Percentiles rank a stretch among this genome's conserved stretches.
phyloP scores from a whole-genome alignment of 2,888 invertebrate genomes.

The Mellilla xanthometata region DNA sequence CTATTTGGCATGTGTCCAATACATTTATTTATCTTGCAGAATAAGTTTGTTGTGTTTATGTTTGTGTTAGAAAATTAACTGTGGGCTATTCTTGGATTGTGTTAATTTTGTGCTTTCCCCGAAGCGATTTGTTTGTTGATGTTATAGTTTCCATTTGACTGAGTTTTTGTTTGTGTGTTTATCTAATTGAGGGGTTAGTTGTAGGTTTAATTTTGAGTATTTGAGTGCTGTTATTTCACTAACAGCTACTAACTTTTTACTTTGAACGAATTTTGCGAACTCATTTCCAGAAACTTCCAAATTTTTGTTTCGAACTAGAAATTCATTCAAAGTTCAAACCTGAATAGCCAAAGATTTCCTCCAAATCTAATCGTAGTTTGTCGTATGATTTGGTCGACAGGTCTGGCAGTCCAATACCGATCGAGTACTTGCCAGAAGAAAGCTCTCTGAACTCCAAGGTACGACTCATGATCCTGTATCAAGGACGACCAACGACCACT shows the following conservation, averaged over 20 bases:
- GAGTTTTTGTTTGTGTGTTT: slow-evolving; percentile 24
- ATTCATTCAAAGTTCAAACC: slow-evolving; percentile 68
- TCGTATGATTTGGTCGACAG: slow-evolving; percentile 82
- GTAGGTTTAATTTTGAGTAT: slow-evolving; percentile 46
- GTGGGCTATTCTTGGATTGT: slow-evolving; percentile 40
- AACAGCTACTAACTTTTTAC: slow-evolving; percentile 80
- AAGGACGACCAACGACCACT: slow-evolving; percentile 95
- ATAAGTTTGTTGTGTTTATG: slow-evolving; percentile 37
- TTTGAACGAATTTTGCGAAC: slow-evolving; percentile 61
- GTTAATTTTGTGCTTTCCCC: slow-evolving; percentile 31
- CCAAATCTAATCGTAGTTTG: slow-evolving; percentile 75
- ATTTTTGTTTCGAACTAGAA: slow-evolving; percentile 19
- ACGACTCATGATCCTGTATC: slow-evolving; percentile 92
- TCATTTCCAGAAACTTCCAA: not conserved
- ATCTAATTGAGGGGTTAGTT: slow-evolving; percentile 33
- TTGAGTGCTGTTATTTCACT: slow-evolving; percentile 78
- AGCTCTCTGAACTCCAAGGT: slow-evolving; percentile 95
- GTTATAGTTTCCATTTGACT: slow-evolving; percentile 26
- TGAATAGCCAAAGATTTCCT: slow-evolving; percentile 24
- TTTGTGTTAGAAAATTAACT: slow-evolving; percentile 31
- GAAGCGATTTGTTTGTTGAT: slow-evolving; percentile 36
- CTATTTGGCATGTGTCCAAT: slow-evolving; percentile 38
- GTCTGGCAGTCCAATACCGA: slow-evolving; percentile 95
- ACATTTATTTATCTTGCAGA: slow-evolving; percentile 31
- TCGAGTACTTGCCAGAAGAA: slow-evolving; percentile 95